Conservation (phyloP, 2,888 invertebrate species). For the Oligia fasciuncula region DNA sequence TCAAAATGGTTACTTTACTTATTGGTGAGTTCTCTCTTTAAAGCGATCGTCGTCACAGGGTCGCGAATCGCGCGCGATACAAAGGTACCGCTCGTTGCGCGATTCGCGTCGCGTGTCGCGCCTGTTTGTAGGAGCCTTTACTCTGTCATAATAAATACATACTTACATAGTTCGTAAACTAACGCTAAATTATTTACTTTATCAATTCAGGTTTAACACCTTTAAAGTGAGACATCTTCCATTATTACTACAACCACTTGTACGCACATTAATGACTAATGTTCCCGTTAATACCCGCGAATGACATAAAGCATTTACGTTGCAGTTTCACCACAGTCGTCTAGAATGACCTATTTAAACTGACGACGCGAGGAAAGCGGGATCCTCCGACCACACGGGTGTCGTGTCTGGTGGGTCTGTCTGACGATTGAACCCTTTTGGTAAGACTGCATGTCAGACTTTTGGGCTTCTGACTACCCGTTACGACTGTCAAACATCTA, state of each 20-base stretch:
- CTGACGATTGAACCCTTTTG: no score
- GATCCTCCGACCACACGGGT: background rate
- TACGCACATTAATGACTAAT: slow-evolving; percentile 13
- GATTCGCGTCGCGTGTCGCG: no score
- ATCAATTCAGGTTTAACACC: slow-evolving; percentile 16
- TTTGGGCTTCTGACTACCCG: no score
- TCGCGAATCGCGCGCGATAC: no score
- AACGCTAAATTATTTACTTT: slow-evolving; percentile 10
- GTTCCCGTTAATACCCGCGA: no score
- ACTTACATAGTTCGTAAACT: no score
- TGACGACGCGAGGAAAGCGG: background rate
- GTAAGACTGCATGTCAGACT: no score
- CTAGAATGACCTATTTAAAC: background rate
- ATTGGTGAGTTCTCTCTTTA: background rate
- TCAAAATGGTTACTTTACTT: no score
- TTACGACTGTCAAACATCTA: no score
- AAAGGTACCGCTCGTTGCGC: no score
- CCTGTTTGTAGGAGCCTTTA: no score
- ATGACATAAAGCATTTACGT: background rate
- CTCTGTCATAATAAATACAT: background rate
- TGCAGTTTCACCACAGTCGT: background rate
- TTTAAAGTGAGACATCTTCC: background rate
- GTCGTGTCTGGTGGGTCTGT: background rate
- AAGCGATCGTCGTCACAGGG: background rate
- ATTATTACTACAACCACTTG: slow-evolving; percentile 6